Evolutionary conservation across 2,113 vertebrate species (phyloP).

Genomic region (Gadus chalcogrammus): DNA sequence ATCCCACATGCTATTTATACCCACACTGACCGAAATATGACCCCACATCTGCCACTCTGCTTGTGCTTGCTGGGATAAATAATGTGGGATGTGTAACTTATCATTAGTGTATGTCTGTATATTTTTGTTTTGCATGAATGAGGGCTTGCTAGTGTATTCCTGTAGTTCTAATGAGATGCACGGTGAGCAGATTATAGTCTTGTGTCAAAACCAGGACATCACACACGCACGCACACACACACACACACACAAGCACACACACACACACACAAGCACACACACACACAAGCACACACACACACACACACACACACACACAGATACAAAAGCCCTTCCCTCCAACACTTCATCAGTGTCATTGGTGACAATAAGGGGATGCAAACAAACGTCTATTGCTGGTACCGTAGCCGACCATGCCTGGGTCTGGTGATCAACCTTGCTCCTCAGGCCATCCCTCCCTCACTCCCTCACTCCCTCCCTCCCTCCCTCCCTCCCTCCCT

Average conservation of each 20-base stretch:
- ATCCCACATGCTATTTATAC: constrained; percentile 11
- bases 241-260: not conserved
- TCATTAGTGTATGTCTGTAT: too few species aligned
- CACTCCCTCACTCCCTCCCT: too few species aligned
- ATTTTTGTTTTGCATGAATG: too few species aligned
- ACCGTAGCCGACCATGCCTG: not conserved
- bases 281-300: too few species aligned
- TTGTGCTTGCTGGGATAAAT: too few species aligned
- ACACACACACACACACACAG: not conserved
- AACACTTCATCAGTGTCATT: too few species aligned
- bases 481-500: too few species aligned
- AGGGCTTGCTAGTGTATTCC: too few species aligned
- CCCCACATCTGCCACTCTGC: constrained; percentile 5
- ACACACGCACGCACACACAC: not conserved
- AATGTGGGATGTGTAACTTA: too few species aligned
- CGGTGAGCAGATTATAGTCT: not conserved
- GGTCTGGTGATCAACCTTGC: too few species aligned
- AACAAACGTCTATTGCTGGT: not conserved
- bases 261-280: not conserved
- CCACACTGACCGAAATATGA: constrained; percentile 29
- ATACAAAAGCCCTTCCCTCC: not conserved
- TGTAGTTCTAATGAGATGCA: not conserved
- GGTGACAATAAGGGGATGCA: not conserved
- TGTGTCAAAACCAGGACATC: not conserved
- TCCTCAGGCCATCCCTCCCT: too few species aligned